A percentile compares a stretch with the other conserved stretches of the same genome.
Conservation (phyloP, 1,140 invertebrate genomes). For the Diorhabda carinulata region DNA sequence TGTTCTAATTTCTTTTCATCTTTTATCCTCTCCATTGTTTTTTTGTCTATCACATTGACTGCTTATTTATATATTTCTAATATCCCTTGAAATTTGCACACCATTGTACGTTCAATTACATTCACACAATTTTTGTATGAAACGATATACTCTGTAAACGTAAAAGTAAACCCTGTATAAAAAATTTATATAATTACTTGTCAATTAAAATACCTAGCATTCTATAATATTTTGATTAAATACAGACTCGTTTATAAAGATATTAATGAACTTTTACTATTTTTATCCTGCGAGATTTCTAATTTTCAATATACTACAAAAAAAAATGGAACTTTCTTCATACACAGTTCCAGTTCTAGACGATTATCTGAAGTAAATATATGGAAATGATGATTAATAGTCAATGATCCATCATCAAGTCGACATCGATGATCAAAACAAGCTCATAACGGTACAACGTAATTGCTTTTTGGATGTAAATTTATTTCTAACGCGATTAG, state of each 20-base stretch:
- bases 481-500: background rate
- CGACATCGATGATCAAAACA: background rate
- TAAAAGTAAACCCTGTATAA: too few species aligned
- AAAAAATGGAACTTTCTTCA: background rate
- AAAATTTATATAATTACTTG: too few species aligned
- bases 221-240: too few species aligned
- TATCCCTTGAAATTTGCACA: too few species aligned
- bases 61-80: too few species aligned
- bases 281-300: background rate
- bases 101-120: too few species aligned
- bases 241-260: background rate
- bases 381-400: background rate
- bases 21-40: too few species aligned
- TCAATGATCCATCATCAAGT: background rate
- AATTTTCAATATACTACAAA: background rate
- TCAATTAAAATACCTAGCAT: too few species aligned
- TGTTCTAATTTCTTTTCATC: too few species aligned
- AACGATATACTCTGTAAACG: too few species aligned
- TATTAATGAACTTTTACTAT: conserved; percentile 3
- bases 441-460: background rate
- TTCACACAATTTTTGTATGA: too few species aligned
- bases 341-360: background rate
- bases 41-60: too few species aligned
- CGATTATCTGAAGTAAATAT: background rate
- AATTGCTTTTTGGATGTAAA: conserved; percentile 2